Conservation (phyloP, 2,113 vertebrate genomes). For the Camelus bactrianus region DNA sequence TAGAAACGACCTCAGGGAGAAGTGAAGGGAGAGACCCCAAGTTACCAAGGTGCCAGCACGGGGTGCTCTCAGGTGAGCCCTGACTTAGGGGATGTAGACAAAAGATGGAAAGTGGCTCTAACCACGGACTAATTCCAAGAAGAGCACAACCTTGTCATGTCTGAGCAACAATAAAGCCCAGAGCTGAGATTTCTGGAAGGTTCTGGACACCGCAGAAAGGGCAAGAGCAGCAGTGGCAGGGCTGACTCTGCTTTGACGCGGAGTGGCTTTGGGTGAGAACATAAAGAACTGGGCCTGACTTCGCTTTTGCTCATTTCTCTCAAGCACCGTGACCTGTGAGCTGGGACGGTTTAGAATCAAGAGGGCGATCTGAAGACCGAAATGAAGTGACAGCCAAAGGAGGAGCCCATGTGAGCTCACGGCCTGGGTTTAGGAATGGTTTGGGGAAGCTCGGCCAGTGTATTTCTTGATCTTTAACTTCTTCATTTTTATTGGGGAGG, state of each 20-base stretch:
- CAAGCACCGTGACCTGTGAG: neutral
- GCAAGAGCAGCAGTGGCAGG: neutral
- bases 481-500: neutral
- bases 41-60: neutral
- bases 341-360: neutral
- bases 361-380: neutral
- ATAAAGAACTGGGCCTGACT: neutral
- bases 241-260: fast-evolving
- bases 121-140: neutral
- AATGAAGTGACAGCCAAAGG: neutral
- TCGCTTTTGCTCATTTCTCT: neutral
- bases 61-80: neutral
- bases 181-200: neutral
- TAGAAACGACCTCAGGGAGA: neutral
- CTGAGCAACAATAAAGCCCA: neutral
- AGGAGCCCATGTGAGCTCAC: neutral
- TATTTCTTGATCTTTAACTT: neutral
- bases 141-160: neutral
- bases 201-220: neutral
- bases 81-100: neutral
- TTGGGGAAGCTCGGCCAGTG: neutral
- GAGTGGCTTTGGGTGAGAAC: neutral
- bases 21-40: neutral
- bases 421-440: neutral
- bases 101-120: neutral